Conservation (phyloP, 2,888 invertebrate genomes). For the Volucella zonaria region DNA sequence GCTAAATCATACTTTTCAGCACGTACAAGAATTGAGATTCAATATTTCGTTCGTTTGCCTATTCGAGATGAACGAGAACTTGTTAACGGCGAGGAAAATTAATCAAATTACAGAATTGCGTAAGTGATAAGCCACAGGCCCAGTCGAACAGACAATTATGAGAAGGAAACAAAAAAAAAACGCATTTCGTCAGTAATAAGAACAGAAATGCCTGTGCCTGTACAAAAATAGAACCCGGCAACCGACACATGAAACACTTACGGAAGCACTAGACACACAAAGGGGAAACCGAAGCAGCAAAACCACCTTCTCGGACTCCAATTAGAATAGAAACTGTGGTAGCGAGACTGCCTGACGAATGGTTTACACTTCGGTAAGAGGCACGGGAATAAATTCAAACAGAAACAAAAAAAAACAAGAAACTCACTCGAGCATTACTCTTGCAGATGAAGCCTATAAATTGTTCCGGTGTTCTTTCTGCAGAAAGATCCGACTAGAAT, state of each 20-base stretch:
- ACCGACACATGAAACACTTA: constrained; percentile 44
- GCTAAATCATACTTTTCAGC: constrained; percentile 31
- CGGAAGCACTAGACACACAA: constrained; percentile 48
- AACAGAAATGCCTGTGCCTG: constrained; percentile 54
- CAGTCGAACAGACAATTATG: not conserved
- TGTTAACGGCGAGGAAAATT: constrained; percentile 25
- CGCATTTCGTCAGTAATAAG: constrained; percentile 45
- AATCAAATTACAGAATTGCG: constrained; percentile 65
- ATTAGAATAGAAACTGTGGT: constrained; percentile 63
- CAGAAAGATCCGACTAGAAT: not conserved
- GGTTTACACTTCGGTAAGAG: constrained; percentile 11
- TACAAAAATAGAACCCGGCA: constrained; percentile 54
- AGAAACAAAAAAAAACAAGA: constrained; percentile 2
- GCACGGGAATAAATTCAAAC: not conserved
- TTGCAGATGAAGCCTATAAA: constrained; percentile 10
- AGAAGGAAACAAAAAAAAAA: constrained; percentile 12
- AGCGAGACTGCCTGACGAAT: constrained; percentile 26
- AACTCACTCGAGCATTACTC: constrained; percentile 61
- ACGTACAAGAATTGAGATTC: constrained; percentile 12
- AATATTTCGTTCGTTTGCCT: not conserved
- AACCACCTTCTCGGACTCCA: constrained; percentile 69
- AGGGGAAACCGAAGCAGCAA: not conserved
- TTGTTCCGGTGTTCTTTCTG: not conserved
- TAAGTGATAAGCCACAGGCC: constrained; percentile 45
- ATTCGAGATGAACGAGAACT: too few relatives aligned